Base-by-base conservation (phyloP, 2,797 vertebrate species). In the Falco rusticolus region DNA sequence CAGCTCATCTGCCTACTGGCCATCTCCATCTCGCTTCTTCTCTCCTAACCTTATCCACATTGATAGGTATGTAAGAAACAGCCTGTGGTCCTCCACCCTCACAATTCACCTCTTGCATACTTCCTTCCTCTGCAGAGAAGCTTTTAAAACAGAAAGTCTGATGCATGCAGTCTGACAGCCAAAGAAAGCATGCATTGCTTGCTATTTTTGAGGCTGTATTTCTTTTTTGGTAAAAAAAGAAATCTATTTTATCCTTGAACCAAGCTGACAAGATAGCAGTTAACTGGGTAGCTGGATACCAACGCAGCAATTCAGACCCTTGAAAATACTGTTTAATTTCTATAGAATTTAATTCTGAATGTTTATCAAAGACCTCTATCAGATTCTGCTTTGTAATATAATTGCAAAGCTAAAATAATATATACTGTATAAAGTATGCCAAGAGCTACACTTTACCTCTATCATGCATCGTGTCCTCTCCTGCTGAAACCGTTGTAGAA, bases 381-480 rank as follows among this genome's bases (percentile, higher is more conserved):
- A 50, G 41, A 29, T 57, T 76, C 54, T 76, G 20, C 34, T 64
- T 61, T 17, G 8, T 13, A 12, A 89, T 18, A 5, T 5, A 72
- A 71, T 6, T 51, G 43, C 37, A 64, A 71, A 82, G 25, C 20
- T 54, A 72, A 82, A 69, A 48, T 29, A 61, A 63, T 19, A 47
- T 19, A 19, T 4, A 22, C 7, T 45, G 34, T 7, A 64, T 37
- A 37, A 76, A 74, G 63, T 1, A 81, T 34, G 66, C 16, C 20
- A 77, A 8, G 20, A 84, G 57, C n/a, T 61, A 34, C 24, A 70
- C 24, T 87, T 92, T 97, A 99, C 99, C 99, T 99, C 99, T 94
- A 99, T 98, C 99, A 99, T 99, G 98, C 99, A 99, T 37, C 99
- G 98, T 5, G 99, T 99, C 97, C 99, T 98, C 97, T 99, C 99